Base-by-base conservation (phyloP, 2,113 vertebrate genomes). In the Ceyx margarethae region DNA sequence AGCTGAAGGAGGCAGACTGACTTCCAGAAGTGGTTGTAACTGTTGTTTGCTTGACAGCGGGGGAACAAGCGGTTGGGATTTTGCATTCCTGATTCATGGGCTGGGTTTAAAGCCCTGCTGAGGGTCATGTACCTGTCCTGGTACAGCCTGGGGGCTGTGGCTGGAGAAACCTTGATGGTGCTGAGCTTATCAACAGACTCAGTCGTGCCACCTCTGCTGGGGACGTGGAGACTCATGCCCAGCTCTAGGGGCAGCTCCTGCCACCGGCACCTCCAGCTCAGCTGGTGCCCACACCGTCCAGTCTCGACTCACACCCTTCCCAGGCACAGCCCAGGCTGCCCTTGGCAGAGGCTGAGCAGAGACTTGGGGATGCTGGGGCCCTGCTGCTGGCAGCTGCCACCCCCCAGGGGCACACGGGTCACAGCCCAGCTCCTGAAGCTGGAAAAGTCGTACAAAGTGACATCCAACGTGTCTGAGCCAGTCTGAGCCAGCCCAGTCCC, bases 381-480 rank as follows among this genome's bases (percentile, higher is more conserved):
- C 51, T 29, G 62, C 26, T 1, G 9, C 54, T 2, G 5, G 40
- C 5, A 9, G 33, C 43, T 28, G 35, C 66, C 31, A 51, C 5
- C 58, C 5, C 4, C 20, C 43, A 4, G 13, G 2, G 4, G 25
- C 21, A 9, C 62, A 9, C 3, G 1, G 68, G 25, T 11, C 0
- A 80, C 58, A 15, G 26, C 66, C 78, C 10, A 2, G n/a, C 56
- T 48, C 62, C 66, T 53, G 5, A 4, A 26, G 42, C 5, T 50
- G 46, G 6, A 15, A 35, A 4, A 9, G 20, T 15, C 3, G 2
- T 35, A 25, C 46, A 15, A 20, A 12, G 46, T 25, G 18, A 23
- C 43, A 18, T 15, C 43, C 11, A 17, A 18, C 2, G 0, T 14
- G 51, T 31, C 40, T 20, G 5, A 17, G 31, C 31, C 46, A 20